Conservation (phyloP, 2,113 vertebrate genomes). For the Tursiops truncatus region DNA sequence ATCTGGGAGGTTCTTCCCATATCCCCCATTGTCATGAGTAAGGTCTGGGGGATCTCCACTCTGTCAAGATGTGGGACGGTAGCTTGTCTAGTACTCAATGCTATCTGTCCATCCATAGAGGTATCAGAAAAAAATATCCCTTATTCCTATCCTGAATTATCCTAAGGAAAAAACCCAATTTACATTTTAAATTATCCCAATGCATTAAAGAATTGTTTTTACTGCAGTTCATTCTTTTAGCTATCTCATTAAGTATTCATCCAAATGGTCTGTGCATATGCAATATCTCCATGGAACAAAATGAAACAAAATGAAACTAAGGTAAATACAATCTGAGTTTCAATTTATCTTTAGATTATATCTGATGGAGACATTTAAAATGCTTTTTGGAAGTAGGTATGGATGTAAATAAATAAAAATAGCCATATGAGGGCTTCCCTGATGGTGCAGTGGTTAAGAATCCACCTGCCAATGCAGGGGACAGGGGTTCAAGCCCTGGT, state of each 20-base stretch:
- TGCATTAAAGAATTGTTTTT: slow-evolving; percentile 37
- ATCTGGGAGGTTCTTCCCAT: background rate
- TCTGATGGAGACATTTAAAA: background rate
- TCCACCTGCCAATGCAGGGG: too few species aligned
- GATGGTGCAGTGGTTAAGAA: too few species aligned
- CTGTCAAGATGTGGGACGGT: background rate
- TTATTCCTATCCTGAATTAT: background rate
- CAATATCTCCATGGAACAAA: background rate
- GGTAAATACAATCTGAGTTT: background rate
- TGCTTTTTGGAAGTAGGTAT: slow-evolving; percentile 16
- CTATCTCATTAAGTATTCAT: slow-evolving; percentile 12
- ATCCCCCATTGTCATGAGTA: background rate
- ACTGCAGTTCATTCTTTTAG: slow-evolving; percentile 21
- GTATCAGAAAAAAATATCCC: background rate
- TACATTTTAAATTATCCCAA: background rate
- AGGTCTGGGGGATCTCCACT: background rate
- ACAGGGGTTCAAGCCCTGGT: too few species aligned
- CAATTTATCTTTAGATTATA: slow-evolving; percentile 22
- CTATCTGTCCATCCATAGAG: background rate
- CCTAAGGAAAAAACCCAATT: background rate
- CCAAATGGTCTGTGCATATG: background rate
- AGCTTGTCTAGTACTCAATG: background rate
- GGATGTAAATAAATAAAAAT: slow-evolving; percentile 45
- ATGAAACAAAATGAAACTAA: slow-evolving; percentile 35
- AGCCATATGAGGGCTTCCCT: background rate